Conservation (phyloP, 2,113 vertebrate species). For the Meles meles region DNA sequence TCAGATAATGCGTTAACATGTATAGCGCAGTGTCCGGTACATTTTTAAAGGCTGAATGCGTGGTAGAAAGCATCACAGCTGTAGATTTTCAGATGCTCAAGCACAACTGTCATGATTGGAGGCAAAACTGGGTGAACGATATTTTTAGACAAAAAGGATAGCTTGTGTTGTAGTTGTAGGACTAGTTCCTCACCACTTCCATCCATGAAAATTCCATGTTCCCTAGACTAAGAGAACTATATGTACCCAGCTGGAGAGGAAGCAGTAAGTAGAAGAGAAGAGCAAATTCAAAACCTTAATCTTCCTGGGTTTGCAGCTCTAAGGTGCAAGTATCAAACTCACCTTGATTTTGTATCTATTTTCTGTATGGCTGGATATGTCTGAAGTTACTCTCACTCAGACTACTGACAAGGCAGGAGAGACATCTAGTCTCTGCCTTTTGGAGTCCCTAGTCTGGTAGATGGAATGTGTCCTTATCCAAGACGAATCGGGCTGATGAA, state of each 20-base stretch:
- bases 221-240: not conserved
- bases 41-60: not conserved
- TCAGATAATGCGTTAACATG: not conserved
- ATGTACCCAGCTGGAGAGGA: not conserved
- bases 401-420: not conserved
- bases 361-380: not conserved
- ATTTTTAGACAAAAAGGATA: not conserved
- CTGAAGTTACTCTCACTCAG: not conserved
- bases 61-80: not conserved
- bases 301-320: not conserved
- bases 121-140: not conserved
- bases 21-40: not conserved
- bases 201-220: not conserved
- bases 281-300: not conserved
- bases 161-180: not conserved
- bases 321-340: not conserved
- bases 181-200: not conserved
- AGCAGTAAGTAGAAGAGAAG: not conserved
- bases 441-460: not conserved
- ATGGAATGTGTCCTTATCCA: not conserved
- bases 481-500: not conserved
- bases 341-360: not conserved
- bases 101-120: not conserved
- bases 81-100: not conserved
- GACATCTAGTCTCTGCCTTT: not conserved